These are phyloP conservation scores for Zele albiditarsus DNA, from an alignment of 2,888 invertebrate genomes.

Conservation along the genomic window DNA sequence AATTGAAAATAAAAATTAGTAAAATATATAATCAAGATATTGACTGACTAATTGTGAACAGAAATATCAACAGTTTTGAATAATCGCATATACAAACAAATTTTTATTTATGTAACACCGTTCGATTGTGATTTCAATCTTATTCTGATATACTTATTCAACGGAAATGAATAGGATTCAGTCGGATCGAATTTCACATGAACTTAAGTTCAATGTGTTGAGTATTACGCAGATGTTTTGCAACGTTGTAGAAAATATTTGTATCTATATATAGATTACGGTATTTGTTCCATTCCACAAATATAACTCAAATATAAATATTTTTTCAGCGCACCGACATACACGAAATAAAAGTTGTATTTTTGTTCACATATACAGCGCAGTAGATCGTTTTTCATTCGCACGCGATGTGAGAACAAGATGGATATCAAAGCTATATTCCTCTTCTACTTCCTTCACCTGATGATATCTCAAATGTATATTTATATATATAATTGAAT, in stretches of 20 bases:
- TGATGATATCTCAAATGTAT: not conserved
- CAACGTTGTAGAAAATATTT: not conserved
- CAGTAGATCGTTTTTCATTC: not conserved
- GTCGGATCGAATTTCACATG: too few species aligned
- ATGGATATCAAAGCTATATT: conserved; percentile 12
- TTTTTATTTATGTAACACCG: too few species aligned
- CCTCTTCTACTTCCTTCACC: not conserved
- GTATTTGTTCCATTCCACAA: not conserved
- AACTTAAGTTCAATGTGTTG: too few species aligned
- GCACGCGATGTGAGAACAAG: conserved; percentile 6
- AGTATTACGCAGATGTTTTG: too few species aligned
- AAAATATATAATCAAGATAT: too few species aligned
- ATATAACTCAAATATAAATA: not conserved
- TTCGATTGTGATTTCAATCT: too few species aligned
- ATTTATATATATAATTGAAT: not conserved
- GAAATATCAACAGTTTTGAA: too few species aligned
- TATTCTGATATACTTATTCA: too few species aligned
- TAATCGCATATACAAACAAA: too few species aligned
- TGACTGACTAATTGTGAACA: too few species aligned
- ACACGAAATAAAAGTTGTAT: not conserved
- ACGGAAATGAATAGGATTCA: too few species aligned
- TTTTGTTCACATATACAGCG: not conserved
- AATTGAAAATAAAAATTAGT: too few species aligned
- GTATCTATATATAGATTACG: not conserved
- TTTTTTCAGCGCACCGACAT: not conserved